phyloP scores from a whole-genome alignment of 2,113 vertebrate genomes.

The Cygnus atratus region DNA sequence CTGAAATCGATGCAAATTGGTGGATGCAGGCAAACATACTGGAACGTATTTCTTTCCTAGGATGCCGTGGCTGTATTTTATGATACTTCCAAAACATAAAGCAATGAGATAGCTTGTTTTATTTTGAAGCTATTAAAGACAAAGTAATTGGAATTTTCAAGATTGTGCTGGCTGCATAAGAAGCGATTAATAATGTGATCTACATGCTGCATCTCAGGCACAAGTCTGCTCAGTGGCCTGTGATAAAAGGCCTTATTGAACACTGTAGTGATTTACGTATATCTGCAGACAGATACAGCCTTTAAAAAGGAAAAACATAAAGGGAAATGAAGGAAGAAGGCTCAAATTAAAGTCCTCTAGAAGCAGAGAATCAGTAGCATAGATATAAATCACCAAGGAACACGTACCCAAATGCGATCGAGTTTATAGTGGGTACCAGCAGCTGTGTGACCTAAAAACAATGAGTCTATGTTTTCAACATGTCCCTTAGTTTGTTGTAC shows the following conservation, averaged over 20 bases:
- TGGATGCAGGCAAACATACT: background rate
- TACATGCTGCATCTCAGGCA: slow-evolving; percentile 35
- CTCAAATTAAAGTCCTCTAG: background rate
- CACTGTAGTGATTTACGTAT: background rate
- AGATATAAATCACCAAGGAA: background rate
- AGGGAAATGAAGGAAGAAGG: background rate
- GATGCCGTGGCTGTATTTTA: background rate
- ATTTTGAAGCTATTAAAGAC: background rate
- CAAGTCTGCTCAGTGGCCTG: slow-evolving; percentile 43
- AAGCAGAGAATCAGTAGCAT: background rate
- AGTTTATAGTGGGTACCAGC: background rate
- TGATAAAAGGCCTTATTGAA: slow-evolving; percentile 55
- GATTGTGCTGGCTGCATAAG: background rate
- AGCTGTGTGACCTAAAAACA: background rate
- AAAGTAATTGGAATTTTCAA: background rate
- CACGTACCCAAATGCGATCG: background rate
- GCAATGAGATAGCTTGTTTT: background rate
- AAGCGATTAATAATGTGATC: slow-evolving; percentile 56
- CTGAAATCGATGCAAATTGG: background rate
- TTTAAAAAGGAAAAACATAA: slow-evolving; percentile 1
- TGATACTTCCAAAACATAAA: background rate
- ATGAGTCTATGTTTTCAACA: background rate
- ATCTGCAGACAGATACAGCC: background rate
- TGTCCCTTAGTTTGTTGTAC: background rate
- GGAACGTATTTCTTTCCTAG: background rate